Base-by-base conservation (phyloP, 1,140 invertebrate species). In the Hestina assimilis region DNA sequence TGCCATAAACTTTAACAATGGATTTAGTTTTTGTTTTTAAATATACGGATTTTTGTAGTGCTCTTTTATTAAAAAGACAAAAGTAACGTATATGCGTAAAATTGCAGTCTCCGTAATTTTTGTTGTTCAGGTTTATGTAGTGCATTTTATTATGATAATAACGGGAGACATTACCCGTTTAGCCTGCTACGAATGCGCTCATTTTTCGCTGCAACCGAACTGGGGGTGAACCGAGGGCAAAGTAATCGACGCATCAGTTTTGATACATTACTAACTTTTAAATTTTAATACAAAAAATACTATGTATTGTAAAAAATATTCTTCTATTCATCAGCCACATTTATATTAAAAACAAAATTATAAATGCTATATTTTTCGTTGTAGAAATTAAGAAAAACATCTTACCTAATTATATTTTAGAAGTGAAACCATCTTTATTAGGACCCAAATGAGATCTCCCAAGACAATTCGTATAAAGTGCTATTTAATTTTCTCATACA, bases 131-230 rank as follows among this genome's bases (percentile, higher is more conserved):
- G 62, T 69, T 60, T 66, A 65, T 75, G 66, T 77, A 57, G 67
- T 68, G 78, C 69, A 75, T 75, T 74, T 83, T 81, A 83, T 83
- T 81, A 78, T 81, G 69, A 82, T 79, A 82, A 85, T 83, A 82
- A 80, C 77, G 71, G 72, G 72, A 68, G 64, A 76, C 80, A 85
- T 83, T 85, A 79, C 76, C 72, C 74, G 76, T 83, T 84, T 85
- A 85, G 73, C 71, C 62, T 62, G 67, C 69, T 50, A 76, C 75
- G 71, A 78, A 85, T 85, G 79, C 72, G 72, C 70, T 75, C 78
- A 82, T 82, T 84, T 84, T 83, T 82, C 76, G 68, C 68, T 75
- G 75, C 69, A 75, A 59, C 70, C 69, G 60, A 79, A 74, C 72
- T 67, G 57, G 57, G 66, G 68, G 68, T 69, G 66, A 74, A 61